Conservation (phyloP, 2,888 invertebrate genomes). For the Tachina fera region DNA sequence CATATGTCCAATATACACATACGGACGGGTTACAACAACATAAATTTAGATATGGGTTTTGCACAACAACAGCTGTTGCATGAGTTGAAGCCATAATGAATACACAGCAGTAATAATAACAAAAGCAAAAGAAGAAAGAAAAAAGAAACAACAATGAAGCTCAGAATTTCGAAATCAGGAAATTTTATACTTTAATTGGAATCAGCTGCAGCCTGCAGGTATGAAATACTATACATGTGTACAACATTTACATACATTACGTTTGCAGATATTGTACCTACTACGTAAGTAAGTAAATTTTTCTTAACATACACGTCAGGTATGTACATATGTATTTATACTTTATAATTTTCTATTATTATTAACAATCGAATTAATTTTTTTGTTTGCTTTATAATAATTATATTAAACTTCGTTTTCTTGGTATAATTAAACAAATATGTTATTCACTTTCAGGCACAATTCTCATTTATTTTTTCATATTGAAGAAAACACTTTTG, state of each 20-base stretch:
- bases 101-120: constrained; percentile 31
- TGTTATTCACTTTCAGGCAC: constrained; percentile 29
- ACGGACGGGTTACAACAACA: not conserved
- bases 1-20: constrained; percentile 20
- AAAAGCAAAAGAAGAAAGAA: not conserved
- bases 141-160: constrained; percentile 27
- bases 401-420: constrained; percentile 15
- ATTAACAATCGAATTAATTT: constrained; percentile 37
- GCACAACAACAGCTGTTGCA: constrained; percentile 71
- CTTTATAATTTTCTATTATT: constrained; percentile 33
- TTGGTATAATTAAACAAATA: constrained; percentile 6
- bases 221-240: constrained; percentile 5
- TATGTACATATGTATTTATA: not conserved
- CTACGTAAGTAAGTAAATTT: not conserved
- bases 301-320: not conserved
- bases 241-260: too few species aligned
- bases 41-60: not conserved
- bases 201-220: constrained; percentile 58
- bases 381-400: constrained; percentile 7
- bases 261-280: not conserved
- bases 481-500: constrained; percentile 30
- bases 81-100: constrained; percentile 65
- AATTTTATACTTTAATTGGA: constrained; percentile 66
- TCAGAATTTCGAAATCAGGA: constrained; percentile 70
- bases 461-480: constrained; percentile 28